Evolutionary conservation across 2,888 invertebrate species (phyloP).

Genomic region (Anthoptus insignis): DNA sequence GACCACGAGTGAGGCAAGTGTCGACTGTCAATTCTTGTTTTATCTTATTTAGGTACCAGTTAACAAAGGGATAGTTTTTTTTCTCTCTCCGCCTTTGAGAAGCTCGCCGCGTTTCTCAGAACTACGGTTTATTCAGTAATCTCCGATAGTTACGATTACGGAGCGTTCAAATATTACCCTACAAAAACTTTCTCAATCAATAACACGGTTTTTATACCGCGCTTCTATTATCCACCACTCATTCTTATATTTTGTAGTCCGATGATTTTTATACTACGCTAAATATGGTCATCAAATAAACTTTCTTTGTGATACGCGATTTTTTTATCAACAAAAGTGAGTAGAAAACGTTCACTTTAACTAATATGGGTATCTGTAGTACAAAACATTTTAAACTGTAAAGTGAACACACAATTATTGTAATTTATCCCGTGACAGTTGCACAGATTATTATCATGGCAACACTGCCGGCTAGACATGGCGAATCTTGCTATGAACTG

Average conservation of each 20-base stretch:
- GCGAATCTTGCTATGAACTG: no score
- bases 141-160: constrained; percentile 63
- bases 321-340: not conserved
- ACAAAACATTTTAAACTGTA: no score
- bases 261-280: not conserved
- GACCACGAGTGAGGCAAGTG: constrained; percentile 50
- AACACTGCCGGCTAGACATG: no score
- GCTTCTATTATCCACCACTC: constrained; percentile 7
- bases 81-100: constrained; percentile 76
- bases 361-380: not conserved
- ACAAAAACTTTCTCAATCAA: constrained; percentile 49
- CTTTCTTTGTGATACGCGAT: not conserved
- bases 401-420: no score
- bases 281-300: not conserved
- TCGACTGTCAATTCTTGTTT: constrained; percentile 67
- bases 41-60: constrained; percentile 81
- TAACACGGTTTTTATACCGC: constrained; percentile 29
- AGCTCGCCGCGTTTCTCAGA: constrained; percentile 75
- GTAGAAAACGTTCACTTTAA: no score
- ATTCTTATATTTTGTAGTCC: not conserved
- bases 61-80: constrained; percentile 84
- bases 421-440: no score
- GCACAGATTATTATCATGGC: no score
- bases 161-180: constrained; percentile 47
- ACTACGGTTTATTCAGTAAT: constrained; percentile 76